phyloP scores from a whole-genome alignment of 2,797 vertebrate genomes.

The Hyperoplus immaculatus region DNA sequence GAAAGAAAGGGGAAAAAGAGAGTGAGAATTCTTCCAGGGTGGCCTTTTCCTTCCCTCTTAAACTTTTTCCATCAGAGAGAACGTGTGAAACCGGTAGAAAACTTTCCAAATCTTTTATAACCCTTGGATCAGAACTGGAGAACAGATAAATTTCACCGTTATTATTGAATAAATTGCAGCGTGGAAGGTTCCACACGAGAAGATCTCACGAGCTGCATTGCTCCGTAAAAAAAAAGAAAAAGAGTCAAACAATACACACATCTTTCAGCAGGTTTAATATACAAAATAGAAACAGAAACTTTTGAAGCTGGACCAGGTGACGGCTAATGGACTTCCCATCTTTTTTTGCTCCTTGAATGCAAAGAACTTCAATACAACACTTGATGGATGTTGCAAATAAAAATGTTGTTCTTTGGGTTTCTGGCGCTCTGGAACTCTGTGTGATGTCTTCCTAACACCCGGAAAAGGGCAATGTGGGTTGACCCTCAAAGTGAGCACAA shows the following conservation, averaged over 20 bases:
- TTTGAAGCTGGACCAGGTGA: constrained; percentile 51
- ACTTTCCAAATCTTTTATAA: constrained; percentile 67
- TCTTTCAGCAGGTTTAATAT: constrained; percentile 58
- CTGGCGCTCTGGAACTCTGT: constrained; percentile 34
- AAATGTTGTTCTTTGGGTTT: constrained; percentile 55
- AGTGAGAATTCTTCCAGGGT: constrained; percentile 58
- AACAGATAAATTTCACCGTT: constrained; percentile 64
- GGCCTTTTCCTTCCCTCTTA: constrained; percentile 55
- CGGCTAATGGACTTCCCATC: constrained; percentile 43
- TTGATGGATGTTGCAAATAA: constrained; percentile 63
- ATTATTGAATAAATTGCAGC: constrained; percentile 61
- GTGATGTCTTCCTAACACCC: constrained; percentile 46
- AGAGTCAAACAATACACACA: constrained; percentile 37
- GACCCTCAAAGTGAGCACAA: constrained; percentile 57
- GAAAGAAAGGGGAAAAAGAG: constrained; percentile 13
- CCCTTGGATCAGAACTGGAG: constrained; percentile 53
- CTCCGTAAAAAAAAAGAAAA: not conserved
- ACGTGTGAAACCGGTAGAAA: constrained; percentile 69
- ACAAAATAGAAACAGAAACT: constrained; percentile 41
- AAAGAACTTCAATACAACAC: constrained; percentile 40
- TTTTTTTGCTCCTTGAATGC: constrained; percentile 32
- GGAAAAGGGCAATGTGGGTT: constrained; percentile 18
- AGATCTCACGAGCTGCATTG: constrained; percentile 38
- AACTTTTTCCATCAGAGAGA: constrained; percentile 66
- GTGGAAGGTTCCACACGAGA: constrained; percentile 51